phyloP scores from a whole-genome alignment of 2,113 vertebrate species.

The Thunnus maccoyii region DNA sequence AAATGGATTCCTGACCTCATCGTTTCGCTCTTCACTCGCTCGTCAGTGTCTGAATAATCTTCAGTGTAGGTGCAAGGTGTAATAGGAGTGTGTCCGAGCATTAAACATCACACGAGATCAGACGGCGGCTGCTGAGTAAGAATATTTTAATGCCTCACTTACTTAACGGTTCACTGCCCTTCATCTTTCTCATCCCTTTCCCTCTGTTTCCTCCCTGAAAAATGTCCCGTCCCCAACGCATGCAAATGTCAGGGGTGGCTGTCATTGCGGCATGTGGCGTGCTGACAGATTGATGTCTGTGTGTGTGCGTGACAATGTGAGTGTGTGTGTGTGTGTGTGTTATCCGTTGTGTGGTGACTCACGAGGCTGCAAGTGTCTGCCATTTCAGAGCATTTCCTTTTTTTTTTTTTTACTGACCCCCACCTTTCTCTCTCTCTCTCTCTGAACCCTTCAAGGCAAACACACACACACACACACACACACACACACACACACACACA shows the following conservation, averaged over 20 bases:
- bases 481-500: constrained; percentile 16
- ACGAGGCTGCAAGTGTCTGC: neutral
- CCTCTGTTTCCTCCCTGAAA: constrained; percentile 5
- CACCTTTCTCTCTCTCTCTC: constrained; percentile 14
- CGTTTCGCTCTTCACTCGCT: neutral
- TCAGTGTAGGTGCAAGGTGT: neutral
- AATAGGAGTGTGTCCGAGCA: neutral
- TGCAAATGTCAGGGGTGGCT: constrained; percentile 71
- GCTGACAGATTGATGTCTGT: constrained; percentile 62
- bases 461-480: constrained; percentile 5
- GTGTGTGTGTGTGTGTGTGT: constrained; percentile 7
- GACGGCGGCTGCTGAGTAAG: constrained; percentile 34
- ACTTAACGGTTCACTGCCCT: constrained; percentile 46
- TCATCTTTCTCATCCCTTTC: constrained; percentile 27
- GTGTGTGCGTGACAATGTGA: constrained; percentile 16
- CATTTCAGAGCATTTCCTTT: constrained; percentile 34
- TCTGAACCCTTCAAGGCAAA: constrained; percentile 27
- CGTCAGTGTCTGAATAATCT: neutral
- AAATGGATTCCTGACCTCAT: constrained; percentile 6
- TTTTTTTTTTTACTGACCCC: constrained; percentile 45
- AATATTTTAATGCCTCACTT: constrained; percentile 23
- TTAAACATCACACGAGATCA: constrained; percentile 8
- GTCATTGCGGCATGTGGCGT: constrained; percentile 51
- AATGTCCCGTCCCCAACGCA: constrained; percentile 24
- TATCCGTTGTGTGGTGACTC: too few species aligned